Base-by-base conservation (phyloP, 1,140 invertebrate species). In the Cydia amplana region DNA sequence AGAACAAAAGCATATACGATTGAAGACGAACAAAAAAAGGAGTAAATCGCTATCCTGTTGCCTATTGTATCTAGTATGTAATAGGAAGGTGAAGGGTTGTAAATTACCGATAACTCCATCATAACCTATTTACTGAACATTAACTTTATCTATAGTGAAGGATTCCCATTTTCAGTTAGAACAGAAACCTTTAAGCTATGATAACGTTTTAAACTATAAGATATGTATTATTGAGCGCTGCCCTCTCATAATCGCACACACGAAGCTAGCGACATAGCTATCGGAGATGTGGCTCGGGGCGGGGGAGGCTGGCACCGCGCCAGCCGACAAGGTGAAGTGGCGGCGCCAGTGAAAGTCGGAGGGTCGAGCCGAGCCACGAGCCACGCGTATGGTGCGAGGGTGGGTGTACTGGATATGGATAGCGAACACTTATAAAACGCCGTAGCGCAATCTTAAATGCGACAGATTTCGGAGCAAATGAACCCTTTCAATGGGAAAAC, bases 281-380 rank as follows among this genome's bases (percentile, higher is more conserved):
- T 49, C 75, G 3, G 16, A 23, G 16, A 70, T 36, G 55, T 70
- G 65, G 55, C 74, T 73, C 60, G 72, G 23, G 76, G 74, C 73
- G 76, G 75, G 73, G 76, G 77, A 77, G 73, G 78, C 79, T 89
- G 88, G 88, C 88, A 80, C 63, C 46, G 60, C 43, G 87, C 86
- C 87, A 90, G 85, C 73, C 82, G 87, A 83, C 87, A 85, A 87
- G 86, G 85, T 90, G 84, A 89, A 89, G 86, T 88, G 79, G 77
- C 80, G 87, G 84, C 87, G 88, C 85, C 87, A 88, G 84, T 86
- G 87, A 90, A 89, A 88, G 85, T 88, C 83, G 20, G n/a, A n/a
- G 20, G 14, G 7, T 12, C 51, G 25, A 20, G 16, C 0, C 49
- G 49, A n/a, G 49, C 28, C 32, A 10, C 73, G 51, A 18, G 51